phyloP scores from a whole-genome alignment of 2,113 vertebrate genomes.

The Mionectes macconnelli region DNA sequence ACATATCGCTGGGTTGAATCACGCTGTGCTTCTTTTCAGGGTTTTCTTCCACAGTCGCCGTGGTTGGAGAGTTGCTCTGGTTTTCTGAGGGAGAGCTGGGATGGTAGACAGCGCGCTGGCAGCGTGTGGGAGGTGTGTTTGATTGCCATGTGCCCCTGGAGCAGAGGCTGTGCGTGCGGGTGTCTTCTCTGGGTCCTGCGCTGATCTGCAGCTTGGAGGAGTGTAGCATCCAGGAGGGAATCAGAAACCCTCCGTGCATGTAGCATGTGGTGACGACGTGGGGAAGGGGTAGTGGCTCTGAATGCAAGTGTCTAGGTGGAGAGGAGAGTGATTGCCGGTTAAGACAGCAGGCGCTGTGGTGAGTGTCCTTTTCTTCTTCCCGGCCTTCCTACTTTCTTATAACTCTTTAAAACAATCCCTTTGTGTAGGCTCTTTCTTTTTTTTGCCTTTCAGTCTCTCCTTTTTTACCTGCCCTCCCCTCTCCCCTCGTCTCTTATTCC shows the following conservation, averaged over 20 bases:
- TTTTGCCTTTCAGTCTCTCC: not conserved
- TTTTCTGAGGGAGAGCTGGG: not conserved
- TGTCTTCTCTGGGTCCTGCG: not conserved
- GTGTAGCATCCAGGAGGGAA: not conserved
- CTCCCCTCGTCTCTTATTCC: not conserved
- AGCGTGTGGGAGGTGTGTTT: constrained; percentile 25
- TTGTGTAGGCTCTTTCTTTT: not conserved
- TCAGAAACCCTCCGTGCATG: rapidly evolving
- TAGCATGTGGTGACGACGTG: not conserved
- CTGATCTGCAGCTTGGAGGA: not conserved
- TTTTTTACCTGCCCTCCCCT: not conserved
- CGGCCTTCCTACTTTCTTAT: not conserved
- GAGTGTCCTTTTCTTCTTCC: not conserved
- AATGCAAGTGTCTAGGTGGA: not conserved
- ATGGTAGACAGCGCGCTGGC: not conserved
- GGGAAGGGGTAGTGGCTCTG: not conserved
- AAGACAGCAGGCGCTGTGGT: not conserved
- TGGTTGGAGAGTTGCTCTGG: not conserved
- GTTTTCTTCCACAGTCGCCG: not conserved
- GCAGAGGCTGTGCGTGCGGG: not conserved
- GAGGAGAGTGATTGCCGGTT: not conserved
- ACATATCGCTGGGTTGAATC: not conserved
- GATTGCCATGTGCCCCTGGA: constrained; percentile 32
- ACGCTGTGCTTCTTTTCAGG: not conserved
- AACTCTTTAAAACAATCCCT: not conserved